These are phyloP conservation scores for Otocyon megalotis DNA, from an alignment of 2,113 vertebrate species.

Conservation along the genomic window DNA sequence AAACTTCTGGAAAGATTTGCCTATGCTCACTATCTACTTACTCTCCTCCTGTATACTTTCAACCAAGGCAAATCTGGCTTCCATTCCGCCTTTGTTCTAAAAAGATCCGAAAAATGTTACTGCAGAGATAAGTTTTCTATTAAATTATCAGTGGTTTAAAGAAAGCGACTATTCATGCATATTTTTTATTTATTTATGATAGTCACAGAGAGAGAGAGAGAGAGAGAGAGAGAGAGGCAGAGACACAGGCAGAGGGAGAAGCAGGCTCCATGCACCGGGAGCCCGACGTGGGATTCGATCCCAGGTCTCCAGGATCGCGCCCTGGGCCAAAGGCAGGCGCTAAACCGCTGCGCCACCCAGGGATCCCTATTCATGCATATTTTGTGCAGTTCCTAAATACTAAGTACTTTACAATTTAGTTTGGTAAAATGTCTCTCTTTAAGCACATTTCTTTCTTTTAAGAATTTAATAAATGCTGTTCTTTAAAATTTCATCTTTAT, in stretches of 20 bases:
- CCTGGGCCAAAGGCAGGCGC: too few species aligned
- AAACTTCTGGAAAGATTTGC: slow-evolving; percentile 39
- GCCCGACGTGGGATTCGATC: too few species aligned
- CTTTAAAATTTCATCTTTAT: slow-evolving; percentile 62
- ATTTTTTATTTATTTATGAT: too few species aligned
- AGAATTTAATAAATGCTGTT: slow-evolving; percentile 62
- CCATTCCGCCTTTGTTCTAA: not conserved
- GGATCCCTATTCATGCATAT: slow-evolving; percentile 17
- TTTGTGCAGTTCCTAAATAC: slow-evolving; percentile 30
- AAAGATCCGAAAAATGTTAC: not conserved
- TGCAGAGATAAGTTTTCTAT: not conserved
- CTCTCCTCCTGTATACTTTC: not conserved
- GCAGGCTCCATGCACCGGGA: too few species aligned
- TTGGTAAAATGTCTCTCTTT: slow-evolving; percentile 30
- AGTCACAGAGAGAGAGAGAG: too few species aligned
- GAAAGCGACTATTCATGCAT: slow-evolving; percentile 39
- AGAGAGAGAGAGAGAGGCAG: too few species aligned
- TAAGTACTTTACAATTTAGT: slow-evolving; percentile 45
- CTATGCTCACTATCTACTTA: not conserved
- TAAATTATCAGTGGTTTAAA: slow-evolving; percentile 55
- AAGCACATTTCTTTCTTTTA: slow-evolving; percentile 46
- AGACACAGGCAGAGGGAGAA: too few species aligned
- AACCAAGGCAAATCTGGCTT: slow-evolving; percentile 1
- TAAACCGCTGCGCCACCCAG: too few species aligned
- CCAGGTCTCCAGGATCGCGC: too few species aligned